Percentiles rank a stretch among this genome's conserved stretches.
These are phyloP conservation scores for Podarcis lilfordi DNA, from an alignment of 2,797 vertebrate genomes.

Conservation along the genomic window DNA sequence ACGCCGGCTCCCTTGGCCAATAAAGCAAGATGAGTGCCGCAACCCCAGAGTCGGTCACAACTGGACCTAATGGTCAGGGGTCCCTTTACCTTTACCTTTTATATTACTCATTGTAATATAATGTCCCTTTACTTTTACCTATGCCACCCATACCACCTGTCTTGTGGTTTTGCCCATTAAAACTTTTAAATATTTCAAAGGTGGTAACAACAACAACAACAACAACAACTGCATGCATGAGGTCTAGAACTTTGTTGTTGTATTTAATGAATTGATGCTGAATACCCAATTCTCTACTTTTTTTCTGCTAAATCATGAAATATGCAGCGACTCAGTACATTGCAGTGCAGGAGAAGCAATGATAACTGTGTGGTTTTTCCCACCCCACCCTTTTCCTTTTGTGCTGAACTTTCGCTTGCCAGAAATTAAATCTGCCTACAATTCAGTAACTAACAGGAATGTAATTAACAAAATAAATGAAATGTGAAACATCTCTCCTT, in stretches of 20 bases:
- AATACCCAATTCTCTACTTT: background rate
- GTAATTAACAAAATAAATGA: background rate
- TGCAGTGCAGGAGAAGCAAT: slow-evolving; percentile 9
- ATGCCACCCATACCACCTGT: no score
- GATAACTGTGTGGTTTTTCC: background rate
- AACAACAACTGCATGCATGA: background rate
- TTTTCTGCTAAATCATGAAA: background rate
- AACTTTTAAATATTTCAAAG: no score
- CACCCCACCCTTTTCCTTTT: no score
- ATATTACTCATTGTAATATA: no score
- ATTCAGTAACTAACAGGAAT: slow-evolving; percentile 7
- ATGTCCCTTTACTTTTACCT: no score
- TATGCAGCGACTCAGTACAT: background rate
- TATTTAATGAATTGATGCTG: background rate
- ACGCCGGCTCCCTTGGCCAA: no score
- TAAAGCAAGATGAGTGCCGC: no score
- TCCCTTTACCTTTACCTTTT: no score
- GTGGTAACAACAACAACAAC: no score
- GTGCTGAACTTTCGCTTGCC: slow-evolving; percentile 2
- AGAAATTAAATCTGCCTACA: slow-evolving; percentile 3
- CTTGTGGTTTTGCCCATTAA: no score
- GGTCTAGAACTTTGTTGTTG: background rate
- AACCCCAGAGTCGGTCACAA: no score
- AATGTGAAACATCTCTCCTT: slow-evolving; percentile 15
- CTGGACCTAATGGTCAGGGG: no score